Evolutionary conservation across 1,140 invertebrate genomes (phyloP).

Genomic region (Hyphantria cunea): DNA sequence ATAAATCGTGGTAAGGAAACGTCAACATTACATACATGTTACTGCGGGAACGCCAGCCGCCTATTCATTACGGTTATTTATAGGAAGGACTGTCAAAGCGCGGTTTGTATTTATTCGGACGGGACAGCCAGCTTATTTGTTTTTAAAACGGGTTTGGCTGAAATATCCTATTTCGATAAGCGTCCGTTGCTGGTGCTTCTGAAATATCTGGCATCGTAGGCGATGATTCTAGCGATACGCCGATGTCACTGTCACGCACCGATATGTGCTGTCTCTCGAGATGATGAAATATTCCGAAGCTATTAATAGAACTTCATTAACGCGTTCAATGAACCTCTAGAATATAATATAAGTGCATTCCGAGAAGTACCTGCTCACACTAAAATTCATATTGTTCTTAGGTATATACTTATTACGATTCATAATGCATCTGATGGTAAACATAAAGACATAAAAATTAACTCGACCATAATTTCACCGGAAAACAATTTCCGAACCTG

Average conservation of each 20-base stretch:
- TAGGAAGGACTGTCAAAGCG: slow-evolving; percentile 74
- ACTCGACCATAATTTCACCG: slow-evolving; percentile 34
- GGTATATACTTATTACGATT: slow-evolving; percentile 18
- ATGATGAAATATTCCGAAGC: slow-evolving; percentile 61
- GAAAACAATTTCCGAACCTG: slow-evolving; percentile 53
- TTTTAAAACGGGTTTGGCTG: slow-evolving; percentile 71
- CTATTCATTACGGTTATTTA: slow-evolving; percentile 80
- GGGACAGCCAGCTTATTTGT: slow-evolving; percentile 71
- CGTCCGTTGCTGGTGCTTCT: slow-evolving; percentile 53
- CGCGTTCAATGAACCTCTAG: slow-evolving; percentile 57
- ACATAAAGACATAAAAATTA: slow-evolving; percentile 33
- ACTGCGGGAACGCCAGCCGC: slow-evolving; percentile 64
- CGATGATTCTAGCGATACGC: slow-evolving; percentile 53
- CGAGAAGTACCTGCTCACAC: slow-evolving; percentile 9
- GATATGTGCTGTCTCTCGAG: slow-evolving; percentile 47
- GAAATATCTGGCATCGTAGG: slow-evolving; percentile 51
- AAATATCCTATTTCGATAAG: slow-evolving; percentile 71
- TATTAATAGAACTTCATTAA: slow-evolving; percentile 69
- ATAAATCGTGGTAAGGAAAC: slow-evolving; percentile 65
- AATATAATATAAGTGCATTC: slow-evolving; percentile 19
- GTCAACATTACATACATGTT: slow-evolving; percentile 73
- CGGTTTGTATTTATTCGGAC: slow-evolving; percentile 72
- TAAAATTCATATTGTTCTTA: slow-evolving; percentile 8
- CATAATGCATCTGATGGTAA: slow-evolving; percentile 1
- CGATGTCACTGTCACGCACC: slow-evolving; percentile 58